Base-by-base conservation (phyloP, 2,888 invertebrate genomes). In the Panzeria rudis region DNA sequence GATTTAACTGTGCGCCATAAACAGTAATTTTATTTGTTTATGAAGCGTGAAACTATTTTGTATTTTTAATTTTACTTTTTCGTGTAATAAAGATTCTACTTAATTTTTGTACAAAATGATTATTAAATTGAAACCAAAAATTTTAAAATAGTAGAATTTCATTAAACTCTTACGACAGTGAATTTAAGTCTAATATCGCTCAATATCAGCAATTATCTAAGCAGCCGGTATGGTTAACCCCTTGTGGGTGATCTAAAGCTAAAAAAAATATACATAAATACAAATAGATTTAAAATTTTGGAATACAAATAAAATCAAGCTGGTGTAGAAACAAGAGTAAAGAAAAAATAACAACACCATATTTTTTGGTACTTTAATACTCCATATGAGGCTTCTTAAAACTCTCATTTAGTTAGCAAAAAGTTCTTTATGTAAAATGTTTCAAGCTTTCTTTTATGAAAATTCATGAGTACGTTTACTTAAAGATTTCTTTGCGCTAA, bases 11-110 rank as follows among this genome's bases (percentile, higher is more conserved):
- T 59, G 50, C 25, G 59, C 73, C 73, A 61, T 61, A 80, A 64
- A 66, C n/a, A 23, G 17, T 66, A 52, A 54, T 79, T 79, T 62
- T 72, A 73, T 81, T 73, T 66, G 73, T 73, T 59, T 68, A 59
- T 66, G 32, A 73, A 61, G 68, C 80, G 59, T 80, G 66, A 73
- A 80, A 68, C 47, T 50, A 80, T 68, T 44, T 66, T 56, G 15
- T 47, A 72, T 64, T 47, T 56, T 47, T 11, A 4, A 38, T n/a
- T 50, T n/a, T 35, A 35, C 4, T 8, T 38, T 66, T 20, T 52
- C 52, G 15, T 17, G 38, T 8, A 32, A 56, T 15, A 20, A 76
- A 56, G 15, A 56, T 25, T 41, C 11, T 9, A 54, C 9, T 25
- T n/a, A 25, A n/a, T 69, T 69, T 50, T 13, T 50, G 3, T 29